Evolutionary conservation across 2,888 invertebrate species (phyloP).

Genomic region (Mamestra brassicae): DNA sequence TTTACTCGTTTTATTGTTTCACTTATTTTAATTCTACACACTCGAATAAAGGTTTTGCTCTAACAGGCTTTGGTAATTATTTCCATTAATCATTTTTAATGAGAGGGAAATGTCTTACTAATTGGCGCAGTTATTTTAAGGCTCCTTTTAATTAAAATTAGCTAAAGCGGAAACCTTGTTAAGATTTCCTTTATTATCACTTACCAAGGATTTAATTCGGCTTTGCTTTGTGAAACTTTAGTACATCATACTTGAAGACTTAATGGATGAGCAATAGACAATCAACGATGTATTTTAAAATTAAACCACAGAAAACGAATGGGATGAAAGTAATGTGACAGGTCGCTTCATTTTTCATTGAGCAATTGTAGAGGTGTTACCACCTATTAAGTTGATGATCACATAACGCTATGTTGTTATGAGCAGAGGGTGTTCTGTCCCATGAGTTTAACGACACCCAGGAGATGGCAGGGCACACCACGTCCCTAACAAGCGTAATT

Average conservation of each 20-base stretch:
- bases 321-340: not conserved
- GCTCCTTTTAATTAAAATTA: constrained; percentile 49
- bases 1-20: constrained; percentile 16
- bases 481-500: constrained; percentile 34
- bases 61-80: constrained; percentile 31
- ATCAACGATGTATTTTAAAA: not conserved
- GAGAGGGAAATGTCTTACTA: constrained; percentile 35
- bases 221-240: constrained; percentile 15
- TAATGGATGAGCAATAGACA: not conserved
- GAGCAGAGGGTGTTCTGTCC: not conserved
- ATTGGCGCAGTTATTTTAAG: constrained; percentile 41
- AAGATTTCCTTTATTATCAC: constrained; percentile 43
- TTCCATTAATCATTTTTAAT: constrained; percentile 41
- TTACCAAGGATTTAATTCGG: constrained; percentile 35
- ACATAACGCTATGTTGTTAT: not conserved
- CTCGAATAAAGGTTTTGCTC: constrained; percentile 25
- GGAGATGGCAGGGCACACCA: constrained; percentile 14
- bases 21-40: constrained; percentile 16
- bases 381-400: not conserved
- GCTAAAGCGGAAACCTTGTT: constrained; percentile 38
- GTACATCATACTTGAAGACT: constrained; percentile 1
- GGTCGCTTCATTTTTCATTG: not conserved
- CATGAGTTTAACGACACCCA: constrained; percentile 13
- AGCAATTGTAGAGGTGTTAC: not conserved
- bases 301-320: not conserved